Base-by-base conservation (phyloP, 2,113 vertebrate species). In the Galemys pyrenaicus region DNA sequence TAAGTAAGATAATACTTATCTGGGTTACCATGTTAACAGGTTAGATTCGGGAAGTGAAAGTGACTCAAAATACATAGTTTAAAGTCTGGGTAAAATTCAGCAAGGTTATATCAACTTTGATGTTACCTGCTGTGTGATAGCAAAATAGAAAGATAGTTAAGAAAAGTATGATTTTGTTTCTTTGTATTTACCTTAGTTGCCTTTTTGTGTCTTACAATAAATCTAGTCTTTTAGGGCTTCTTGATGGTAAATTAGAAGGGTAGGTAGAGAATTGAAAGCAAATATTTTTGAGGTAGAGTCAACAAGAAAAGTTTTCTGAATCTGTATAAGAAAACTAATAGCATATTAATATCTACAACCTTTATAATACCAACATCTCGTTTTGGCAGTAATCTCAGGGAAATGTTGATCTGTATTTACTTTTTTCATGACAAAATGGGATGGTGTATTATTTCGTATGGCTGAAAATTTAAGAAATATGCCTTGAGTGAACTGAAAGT, bases 151-250 rank as follows among this genome's bases (percentile, higher is more conserved):
- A 37, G 28, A 73, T 6, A 75, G 19, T 75, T 78, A 67, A 77
- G 81, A 71, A 64, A 71, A 80, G 32, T 39, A 71, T 86, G 11
- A 4, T 89, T 88, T 84, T 88, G 9, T 90, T 94, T 65, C 10
- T 87, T 91, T 70, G 16, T 67, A 89, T 93, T 56, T 51, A 51
- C 32, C 16, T 28, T 35, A 85, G 24, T 49, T 96, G 6, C 35
- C 44, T 82, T 94, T 82, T 94, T 87, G n/a, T 88, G 9, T 92
- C 35, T 78, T 87, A 16, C 65, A 68, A 81, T 90, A 87, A 79
- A 35, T 75, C 89, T 24, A 88, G 32, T 70, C 49, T 94, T 70
- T 75, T 80, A 94, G 78, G 73, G 6, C n/a, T 82, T 62, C 13
- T 80, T 92, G 70, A 3, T 81, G 8, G 12, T 94, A 64, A 91